Conservation (phyloP, 2,797 vertebrate species). For the Tapirus indicus region DNA sequence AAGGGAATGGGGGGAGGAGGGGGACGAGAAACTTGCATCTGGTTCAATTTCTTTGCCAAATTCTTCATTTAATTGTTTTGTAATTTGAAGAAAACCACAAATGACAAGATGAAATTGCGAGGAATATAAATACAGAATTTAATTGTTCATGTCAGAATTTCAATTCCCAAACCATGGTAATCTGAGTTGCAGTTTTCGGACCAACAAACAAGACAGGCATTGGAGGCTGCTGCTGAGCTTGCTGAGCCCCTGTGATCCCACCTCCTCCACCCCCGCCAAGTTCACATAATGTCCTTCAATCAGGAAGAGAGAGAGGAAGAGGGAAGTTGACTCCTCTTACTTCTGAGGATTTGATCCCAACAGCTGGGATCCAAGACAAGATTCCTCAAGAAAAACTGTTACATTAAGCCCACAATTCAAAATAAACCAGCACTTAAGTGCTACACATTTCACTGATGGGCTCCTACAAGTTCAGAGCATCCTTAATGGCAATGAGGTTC, state of each 20-base stretch:
- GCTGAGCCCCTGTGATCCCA: background rate
- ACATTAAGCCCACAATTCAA: constrained; percentile 65
- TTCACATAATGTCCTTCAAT: constrained; percentile 57
- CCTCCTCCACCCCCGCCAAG: background rate
- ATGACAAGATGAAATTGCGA: constrained; percentile 90
- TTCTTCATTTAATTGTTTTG: constrained; percentile 91
- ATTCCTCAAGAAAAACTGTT: constrained; percentile 53
- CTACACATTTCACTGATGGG: background rate
- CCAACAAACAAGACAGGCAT: constrained; percentile 80
- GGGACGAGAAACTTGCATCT: constrained; percentile 88
- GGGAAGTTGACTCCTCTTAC: background rate
- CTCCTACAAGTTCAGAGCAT: background rate
- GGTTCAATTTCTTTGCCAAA: constrained; percentile 89
- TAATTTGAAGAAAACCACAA: constrained; percentile 91
- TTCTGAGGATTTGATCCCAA: constrained; percentile 62
- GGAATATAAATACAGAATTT: constrained; percentile 90
- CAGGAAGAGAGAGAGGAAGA: constrained; percentile 52
- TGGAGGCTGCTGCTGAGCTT: constrained; percentile 63
- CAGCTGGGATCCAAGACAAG: constrained; percentile 77
- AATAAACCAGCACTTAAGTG: constrained; percentile 16
- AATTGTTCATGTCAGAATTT: constrained; percentile 90
- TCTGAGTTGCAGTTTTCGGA: constrained; percentile 86
- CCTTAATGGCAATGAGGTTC: background rate
- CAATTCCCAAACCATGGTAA: constrained; percentile 86
- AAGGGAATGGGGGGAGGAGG: constrained; percentile 58